A percentile compares a stretch with the other conserved stretches of the same genome.
phyloP scores from a whole-genome alignment of 53 echinoderm and acorn worm genomes.

The Hippasteria phrygiana region DNA sequence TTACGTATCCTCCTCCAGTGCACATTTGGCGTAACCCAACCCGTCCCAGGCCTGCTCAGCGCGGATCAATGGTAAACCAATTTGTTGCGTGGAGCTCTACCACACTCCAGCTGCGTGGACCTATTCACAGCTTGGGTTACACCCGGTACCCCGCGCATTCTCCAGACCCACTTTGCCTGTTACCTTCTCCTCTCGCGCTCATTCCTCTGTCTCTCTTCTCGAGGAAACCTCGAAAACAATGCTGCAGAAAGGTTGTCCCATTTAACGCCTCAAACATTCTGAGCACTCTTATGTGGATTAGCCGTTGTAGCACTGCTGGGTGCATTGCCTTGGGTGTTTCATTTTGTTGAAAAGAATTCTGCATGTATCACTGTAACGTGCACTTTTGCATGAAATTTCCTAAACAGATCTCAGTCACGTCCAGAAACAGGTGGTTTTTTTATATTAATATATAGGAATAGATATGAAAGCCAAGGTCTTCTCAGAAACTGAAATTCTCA shows the following conservation, averaged over 20 bases:
- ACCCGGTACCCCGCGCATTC: constrained; percentile 12
- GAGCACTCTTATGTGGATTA: constrained; percentile 2
- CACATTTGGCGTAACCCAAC: constrained; percentile 57
- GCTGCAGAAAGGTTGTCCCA: not conserved
- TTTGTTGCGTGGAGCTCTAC: constrained; percentile 54
- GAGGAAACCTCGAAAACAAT: constrained; percentile 22
- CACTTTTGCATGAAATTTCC: not conserved
- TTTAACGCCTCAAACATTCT: not conserved
- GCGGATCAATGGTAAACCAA: constrained; percentile 62
- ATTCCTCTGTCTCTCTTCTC: not conserved
- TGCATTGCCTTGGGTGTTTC: not conserved
- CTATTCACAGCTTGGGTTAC: constrained; percentile 46
- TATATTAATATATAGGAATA: not conserved
- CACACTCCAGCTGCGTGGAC: constrained; percentile 47
- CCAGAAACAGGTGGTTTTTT: not conserved
- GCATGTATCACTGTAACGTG: not conserved
- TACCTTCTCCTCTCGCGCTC: not conserved
- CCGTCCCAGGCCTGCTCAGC: constrained; percentile 13
- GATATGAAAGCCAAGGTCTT: no score
- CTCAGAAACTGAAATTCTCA: no score
- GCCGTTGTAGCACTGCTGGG: not conserved
- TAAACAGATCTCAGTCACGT: not conserved
- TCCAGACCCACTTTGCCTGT: constrained; percentile 38
- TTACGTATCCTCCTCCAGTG: constrained; percentile 23
- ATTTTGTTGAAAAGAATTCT: not conserved